Base-by-base conservation (phyloP, 1,140 invertebrate genomes). In the Calephelis nemesis region DNA sequence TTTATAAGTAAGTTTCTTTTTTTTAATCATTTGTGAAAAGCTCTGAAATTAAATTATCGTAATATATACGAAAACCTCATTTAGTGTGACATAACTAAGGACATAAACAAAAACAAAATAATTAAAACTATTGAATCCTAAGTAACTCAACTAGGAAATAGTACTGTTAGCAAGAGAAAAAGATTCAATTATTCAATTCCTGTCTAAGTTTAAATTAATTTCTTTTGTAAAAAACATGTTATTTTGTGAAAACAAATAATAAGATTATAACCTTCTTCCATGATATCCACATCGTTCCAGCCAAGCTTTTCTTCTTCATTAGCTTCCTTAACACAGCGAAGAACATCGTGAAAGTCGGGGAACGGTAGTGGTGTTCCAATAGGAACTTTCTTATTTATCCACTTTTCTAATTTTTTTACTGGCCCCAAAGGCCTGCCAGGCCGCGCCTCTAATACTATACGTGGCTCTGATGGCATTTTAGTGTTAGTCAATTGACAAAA, bases 331-430 rank as follows among this genome's bases (percentile, higher is more conserved):
- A 91, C 86, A 68, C 86, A 91, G 5, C 77, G 74, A 7, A 91
- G 58, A 0, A 91, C 89, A 75, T 91, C 88, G 73, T 91, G 86
- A 67, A 89, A 91, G 39, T 91, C 88, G 0, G 88, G 88, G 65
- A 91, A 91, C 4, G 87, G 85, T 7, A 88, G 67, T 12, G 84
- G 84, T 30, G 78, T 82, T 13, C 86, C 87, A 63, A 90, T 83
- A 1, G 88, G 85, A 2, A 90, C 86, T 74, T 89, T 90, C 42
- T 78, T 87, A 68, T 91, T 91, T 3, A 91, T 83, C 82, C 80
- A 87, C 63, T 85, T 84, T 65, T 91, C 88, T 7, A 91, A 69
- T 47, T 75, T 73, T 49, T 79, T 84, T 0, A 82, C 82, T 0
- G 89, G 86, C 2, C 85, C 89, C 0, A 65, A 13, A 0, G 86